phyloP scores from a whole-genome alignment of 2,113 vertebrate genomes.

The Myotis brandtii region DNA sequence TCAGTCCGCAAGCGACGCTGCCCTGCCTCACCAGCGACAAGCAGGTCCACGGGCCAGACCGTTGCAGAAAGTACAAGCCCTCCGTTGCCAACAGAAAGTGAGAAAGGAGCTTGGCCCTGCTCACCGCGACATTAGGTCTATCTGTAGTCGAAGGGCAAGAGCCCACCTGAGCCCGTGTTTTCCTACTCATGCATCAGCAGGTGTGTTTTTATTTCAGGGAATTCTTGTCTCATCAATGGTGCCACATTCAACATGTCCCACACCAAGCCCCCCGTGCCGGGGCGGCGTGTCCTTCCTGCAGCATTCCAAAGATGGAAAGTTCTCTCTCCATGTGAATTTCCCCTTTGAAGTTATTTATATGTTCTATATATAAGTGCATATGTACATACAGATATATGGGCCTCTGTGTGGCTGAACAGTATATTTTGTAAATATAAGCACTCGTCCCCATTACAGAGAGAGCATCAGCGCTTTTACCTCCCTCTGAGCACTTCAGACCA shows the following conservation, averaged over 20 bases:
- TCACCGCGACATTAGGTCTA: background rate
- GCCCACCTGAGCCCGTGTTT: background rate
- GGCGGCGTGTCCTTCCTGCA: conserved; percentile 74
- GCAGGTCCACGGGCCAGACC: background rate
- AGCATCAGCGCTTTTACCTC: conserved; percentile 72
- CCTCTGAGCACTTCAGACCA: conserved; percentile 73
- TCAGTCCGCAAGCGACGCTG: background rate
- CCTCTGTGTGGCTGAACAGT: conserved; percentile 86
- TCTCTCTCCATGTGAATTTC: conserved; percentile 56
- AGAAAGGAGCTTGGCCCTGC: background rate
- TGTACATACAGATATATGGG: conserved; percentile 81
- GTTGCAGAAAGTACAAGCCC: conserved; percentile 81
- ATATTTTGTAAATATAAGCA: conserved; percentile 87
- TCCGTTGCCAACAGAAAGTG: background rate
- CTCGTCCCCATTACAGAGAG: conserved; percentile 69
- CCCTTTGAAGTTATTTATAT: conserved; percentile 85
- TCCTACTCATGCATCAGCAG: background rate
- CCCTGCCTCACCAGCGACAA: background rate
- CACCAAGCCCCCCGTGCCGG: conserved; percentile 79
- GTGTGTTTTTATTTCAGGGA: conserved; percentile 80
- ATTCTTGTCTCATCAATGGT: conserved; percentile 79
- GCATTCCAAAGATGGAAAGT: conserved; percentile 88
- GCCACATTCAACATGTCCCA: conserved; percentile 78
- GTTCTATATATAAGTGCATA: conserved; percentile 83
- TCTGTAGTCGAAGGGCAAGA: background rate